phyloP scores from a whole-genome alignment of 1,140 invertebrate genomes.

The Drosophila funebris region DNA sequence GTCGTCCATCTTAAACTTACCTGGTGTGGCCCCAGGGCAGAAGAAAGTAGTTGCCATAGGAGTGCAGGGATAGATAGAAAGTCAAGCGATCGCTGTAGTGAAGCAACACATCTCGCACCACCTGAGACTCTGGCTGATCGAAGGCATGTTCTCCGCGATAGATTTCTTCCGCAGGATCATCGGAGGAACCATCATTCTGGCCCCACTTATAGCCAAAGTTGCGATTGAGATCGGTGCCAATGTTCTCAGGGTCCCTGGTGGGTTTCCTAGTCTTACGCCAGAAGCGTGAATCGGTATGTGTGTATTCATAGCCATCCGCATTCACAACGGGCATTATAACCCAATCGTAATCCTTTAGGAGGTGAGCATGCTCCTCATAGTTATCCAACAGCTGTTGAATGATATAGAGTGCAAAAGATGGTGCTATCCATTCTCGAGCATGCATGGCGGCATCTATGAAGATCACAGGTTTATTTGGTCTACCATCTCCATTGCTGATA shows the following conservation, averaged over 20 bases:
- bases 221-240: constrained; percentile 87
- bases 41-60: constrained; percentile 87
- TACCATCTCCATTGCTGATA: constrained; percentile 83
- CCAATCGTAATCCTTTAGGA: constrained; percentile 86
- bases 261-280: constrained; percentile 85
- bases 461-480: constrained; percentile 84
- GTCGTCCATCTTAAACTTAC: constrained; percentile 31
- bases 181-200: constrained; percentile 86
- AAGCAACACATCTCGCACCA: constrained; percentile 84
- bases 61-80: constrained; percentile 89
- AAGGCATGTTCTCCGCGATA: constrained; percentile 88
- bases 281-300: constrained; percentile 80
- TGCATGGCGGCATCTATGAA: constrained; percentile 86
- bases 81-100: constrained; percentile 85
- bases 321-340: constrained; percentile 86
- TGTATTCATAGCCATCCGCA: constrained; percentile 84
- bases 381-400: constrained; percentile 86
- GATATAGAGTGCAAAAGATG: constrained; percentile 87
- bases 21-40: constrained; percentile 90
- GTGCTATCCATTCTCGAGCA: constrained; percentile 89
- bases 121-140: constrained; percentile 88
- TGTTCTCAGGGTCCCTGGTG: constrained; percentile 35
- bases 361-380: constrained; percentile 78
- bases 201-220: constrained; percentile 88
- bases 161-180: constrained; percentile 86